Evolutionary conservation across 2,797 vertebrate genomes (phyloP), one percentile per base, ranked within the genome.

Genomic region (Helarctos malayanus): DNA sequence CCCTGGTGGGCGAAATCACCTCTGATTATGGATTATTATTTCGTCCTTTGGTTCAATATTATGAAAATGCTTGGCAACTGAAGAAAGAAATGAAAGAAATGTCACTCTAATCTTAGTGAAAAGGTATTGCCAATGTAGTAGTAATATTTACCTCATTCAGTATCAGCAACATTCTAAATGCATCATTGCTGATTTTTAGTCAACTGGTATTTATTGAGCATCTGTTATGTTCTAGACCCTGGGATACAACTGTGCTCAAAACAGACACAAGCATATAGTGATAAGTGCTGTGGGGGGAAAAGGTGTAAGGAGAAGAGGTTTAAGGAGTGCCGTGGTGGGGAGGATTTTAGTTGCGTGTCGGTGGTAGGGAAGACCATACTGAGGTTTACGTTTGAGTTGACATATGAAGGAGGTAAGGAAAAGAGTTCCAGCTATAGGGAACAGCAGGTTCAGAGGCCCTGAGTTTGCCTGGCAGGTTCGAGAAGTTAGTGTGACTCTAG

Each of bases 61-160:
- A 16, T n/a, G 68, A 87, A 95, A 91, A 75, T 61, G 79, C n/a
- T 59, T 87, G 61, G 49, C 49, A 94, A 75, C 49, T 69, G 23
- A 91, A 68, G 83, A 78, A 52, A 76, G 56, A 61, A 41, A 59
- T 18, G 21, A 21, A 35, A 14, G n/a, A 47, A 88, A 71, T 69
- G 45, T 94, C 14, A 27, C 63, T 88, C 16, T 61, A 4, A 12
- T 83, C 61, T 92, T 52, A 89, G n/a, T 80, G 65, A 95, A 94
- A 83, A 57, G 29, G 61, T 61, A 69, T 41, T 96, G 61, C 23
- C 38, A 35, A 21, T 45, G 25, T 73, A 12, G 23, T 90, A 14
- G 7, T 85, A 61, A 10, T 23, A 41, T 41, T 89, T 83, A 41
- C 45, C 7, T 87, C 35, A 6, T 75, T 94, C 18, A 59, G 19